Conservation (phyloP, 2,888 invertebrate species). For the Erebia palarica region DNA sequence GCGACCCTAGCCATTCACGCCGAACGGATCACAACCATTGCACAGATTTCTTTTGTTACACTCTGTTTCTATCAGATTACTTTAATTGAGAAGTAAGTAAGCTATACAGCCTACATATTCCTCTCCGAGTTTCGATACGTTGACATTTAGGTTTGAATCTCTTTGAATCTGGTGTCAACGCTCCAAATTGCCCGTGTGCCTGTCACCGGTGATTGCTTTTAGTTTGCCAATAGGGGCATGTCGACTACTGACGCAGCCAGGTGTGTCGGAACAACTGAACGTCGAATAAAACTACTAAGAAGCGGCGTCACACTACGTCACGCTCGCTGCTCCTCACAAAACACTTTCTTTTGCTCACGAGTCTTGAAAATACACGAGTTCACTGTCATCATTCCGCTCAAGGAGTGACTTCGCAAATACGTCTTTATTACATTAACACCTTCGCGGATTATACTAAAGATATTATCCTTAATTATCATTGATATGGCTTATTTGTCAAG, state of each 20-base stretch:
- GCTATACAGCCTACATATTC: slow-evolving; percentile 40
- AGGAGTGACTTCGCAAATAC: slow-evolving; percentile 11
- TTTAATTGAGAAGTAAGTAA: slow-evolving; percentile 43
- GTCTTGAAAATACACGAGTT: slow-evolving; percentile 30
- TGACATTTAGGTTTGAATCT: slow-evolving; percentile 19
- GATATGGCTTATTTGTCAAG: slow-evolving; percentile 44
- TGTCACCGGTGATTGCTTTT: slow-evolving; percentile 19
- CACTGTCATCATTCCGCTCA: slow-evolving; percentile 34
- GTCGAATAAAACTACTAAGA: slow-evolving; percentile 58
- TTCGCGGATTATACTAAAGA: slow-evolving; percentile 16
- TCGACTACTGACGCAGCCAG: slow-evolving; percentile 59
- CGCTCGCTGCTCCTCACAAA: slow-evolving; percentile 62
- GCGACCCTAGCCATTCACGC: slow-evolving; percentile 79
- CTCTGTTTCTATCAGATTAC: slow-evolving; percentile 60
- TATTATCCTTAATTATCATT: slow-evolving; percentile 23
- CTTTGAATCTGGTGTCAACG: slow-evolving; percentile 2
- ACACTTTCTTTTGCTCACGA: slow-evolving; percentile 77
- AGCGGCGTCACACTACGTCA: slow-evolving; percentile 64
- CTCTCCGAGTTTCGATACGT: not conserved
- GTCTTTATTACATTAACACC: slow-evolving; percentile 17
- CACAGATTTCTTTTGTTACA: slow-evolving; percentile 73
- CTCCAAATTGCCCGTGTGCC: slow-evolving; percentile 9
- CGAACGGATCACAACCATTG: slow-evolving; percentile 67
- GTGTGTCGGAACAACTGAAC: slow-evolving; percentile 70
- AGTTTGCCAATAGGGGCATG: slow-evolving; percentile 55